Evolutionary conservation across 2,113 vertebrate species (phyloP), one percentile per base, ranked within the genome.

Genomic region (Antechinus flavipes): DNA sequence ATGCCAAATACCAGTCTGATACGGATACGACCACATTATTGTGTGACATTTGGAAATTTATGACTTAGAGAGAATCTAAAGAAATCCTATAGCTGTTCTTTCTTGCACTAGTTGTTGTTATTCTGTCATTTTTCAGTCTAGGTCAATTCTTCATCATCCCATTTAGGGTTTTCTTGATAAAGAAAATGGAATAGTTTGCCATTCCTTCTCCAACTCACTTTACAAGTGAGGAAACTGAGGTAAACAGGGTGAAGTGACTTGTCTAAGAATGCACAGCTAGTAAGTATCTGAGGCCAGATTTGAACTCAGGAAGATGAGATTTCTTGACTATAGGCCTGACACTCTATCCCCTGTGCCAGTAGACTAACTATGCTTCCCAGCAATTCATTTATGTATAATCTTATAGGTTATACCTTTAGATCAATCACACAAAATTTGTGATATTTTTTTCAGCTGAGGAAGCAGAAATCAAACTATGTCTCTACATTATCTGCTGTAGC

Each of bases 311-410:
- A 84, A 68, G 12, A 68, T 68, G 61, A 68, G 61, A 68, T 30
- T 35, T 68, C 58, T 68, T 68, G 58, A 68, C 68, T 76, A 16
- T 14, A 68, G 58, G n/a, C n/a, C 30, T 68, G 30, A 4, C 12
- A 5, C 12, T 68, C 30, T 35, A 14, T 16, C 61, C 12, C 35
- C 61, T 35, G 10, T 68, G 30, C 30, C 12, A 68, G 11, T 7
- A 2, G 24, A 19, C 53, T 54, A 46, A 0, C 0, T 46, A 47
- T 46, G 26, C 49, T 50, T 26, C 61, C 10, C 4, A 23, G 52
- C 27, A 12, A 9, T 3, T 30, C 3, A 2, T 9, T 53, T 42
- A 58, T 89, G 42, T 25, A 9, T 90, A 42, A 8, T 26, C 16
- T 24, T 5, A n/a, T 50, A 54, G 47, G 35, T 26, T 25, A 25